These are phyloP conservation scores for Netelia fuscicornis DNA, from an alignment of 2,888 invertebrate species.

Conservation along the genomic window DNA sequence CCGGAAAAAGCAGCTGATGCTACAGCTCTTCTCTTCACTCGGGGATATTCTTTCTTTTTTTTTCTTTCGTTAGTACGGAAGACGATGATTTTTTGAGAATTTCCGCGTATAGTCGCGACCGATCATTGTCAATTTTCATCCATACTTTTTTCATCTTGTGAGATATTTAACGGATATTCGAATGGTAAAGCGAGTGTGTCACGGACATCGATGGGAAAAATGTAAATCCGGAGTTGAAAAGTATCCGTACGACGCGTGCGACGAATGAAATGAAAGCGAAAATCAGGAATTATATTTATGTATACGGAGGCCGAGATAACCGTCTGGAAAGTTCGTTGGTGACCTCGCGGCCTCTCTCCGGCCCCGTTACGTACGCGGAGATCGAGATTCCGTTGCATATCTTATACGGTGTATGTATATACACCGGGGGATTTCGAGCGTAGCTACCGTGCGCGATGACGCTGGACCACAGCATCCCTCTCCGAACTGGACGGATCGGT, in stretches of 20 bases:
- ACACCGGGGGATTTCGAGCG: slow-evolving; percentile 44
- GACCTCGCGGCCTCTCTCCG: slow-evolving; percentile 68
- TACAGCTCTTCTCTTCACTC: background rate
- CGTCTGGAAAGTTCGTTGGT: slow-evolving; percentile 73
- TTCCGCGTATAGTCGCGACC: no score
- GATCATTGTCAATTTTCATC: no score
- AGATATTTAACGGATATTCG: no score
- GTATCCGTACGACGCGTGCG: background rate
- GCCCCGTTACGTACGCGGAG: slow-evolving; percentile 53
- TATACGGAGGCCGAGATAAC: slow-evolving; percentile 64
- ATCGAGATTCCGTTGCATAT: slow-evolving; percentile 73
- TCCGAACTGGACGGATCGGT: slow-evolving; percentile 63
- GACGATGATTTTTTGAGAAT: background rate
- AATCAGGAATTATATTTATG: slow-evolving; percentile 16
- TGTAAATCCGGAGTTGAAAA: background rate
- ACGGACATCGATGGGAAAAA: slow-evolving; percentile 20
- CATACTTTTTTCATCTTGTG: no score
- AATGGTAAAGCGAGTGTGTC: background rate
- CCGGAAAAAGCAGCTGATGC: slow-evolving; percentile 45
- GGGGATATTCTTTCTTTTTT: slow-evolving; percentile 1
- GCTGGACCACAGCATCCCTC: slow-evolving; percentile 71
- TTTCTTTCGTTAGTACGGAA: background rate
- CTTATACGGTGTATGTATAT: slow-evolving; percentile 28
- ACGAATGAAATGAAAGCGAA: slow-evolving; percentile 40
- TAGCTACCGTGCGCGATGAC: slow-evolving; percentile 24